Evolutionary conservation across 2,113 vertebrate species (phyloP).

Genomic region (Tachysurus vachellii): DNA sequence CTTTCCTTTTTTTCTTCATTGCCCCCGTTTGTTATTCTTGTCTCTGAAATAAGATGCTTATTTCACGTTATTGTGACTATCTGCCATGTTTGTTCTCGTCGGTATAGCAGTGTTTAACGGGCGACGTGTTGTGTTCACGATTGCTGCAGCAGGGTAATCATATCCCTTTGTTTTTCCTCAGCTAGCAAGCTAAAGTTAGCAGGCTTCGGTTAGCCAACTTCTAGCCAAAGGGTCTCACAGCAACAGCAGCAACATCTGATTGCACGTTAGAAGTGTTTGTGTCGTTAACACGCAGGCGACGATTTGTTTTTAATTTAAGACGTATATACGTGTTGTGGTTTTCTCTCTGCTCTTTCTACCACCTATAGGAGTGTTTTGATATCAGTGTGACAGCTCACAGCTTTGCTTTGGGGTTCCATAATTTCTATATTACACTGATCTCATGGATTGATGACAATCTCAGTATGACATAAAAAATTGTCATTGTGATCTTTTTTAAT

Average conservation of each 20-base stretch:
- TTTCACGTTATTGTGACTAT: not conserved
- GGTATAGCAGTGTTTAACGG: not conserved
- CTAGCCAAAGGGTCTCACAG: not conserved
- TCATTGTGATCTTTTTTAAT: not conserved
- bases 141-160: conserved; percentile 38
- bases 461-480: not conserved
- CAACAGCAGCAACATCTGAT: not conserved
- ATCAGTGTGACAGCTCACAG: conserved; percentile 41
- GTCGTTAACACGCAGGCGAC: no score
- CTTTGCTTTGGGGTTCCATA: not conserved
- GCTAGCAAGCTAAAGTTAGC: conserved; percentile 52
- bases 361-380: no score
- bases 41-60: no score
- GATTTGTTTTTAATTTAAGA: not conserved
- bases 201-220: conserved; percentile 1
- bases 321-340: not conserved
- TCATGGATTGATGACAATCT: not conserved
- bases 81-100: not conserved
- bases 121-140: not conserved
- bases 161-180: conserved; percentile 57
- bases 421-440: not conserved
- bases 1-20: not conserved
- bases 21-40: not conserved
- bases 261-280: not conserved
- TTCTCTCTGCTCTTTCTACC: conserved; percentile 7